Base-by-base conservation (phyloP, 1,140 invertebrate genomes). In the Brachystomella parvula region DNA sequence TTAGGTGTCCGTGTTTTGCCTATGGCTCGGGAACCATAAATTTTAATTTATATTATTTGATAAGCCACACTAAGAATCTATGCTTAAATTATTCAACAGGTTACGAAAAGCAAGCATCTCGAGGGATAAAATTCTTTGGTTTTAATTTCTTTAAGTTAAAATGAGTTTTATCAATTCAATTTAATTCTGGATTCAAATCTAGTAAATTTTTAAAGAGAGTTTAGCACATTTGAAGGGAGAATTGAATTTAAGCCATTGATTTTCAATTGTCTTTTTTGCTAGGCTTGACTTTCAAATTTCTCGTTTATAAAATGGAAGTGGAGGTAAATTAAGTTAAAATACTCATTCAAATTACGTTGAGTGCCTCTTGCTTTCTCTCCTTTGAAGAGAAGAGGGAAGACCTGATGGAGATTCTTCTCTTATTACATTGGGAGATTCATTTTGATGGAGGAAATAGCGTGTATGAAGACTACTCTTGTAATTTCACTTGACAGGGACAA, bases 261-360 rank as follows among this genome's bases (percentile, higher is more conserved):
- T 44, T n/a, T 44, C 39, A 44, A n/a, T n/a, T 44, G n/a, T 44
- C n/a, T 44, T 44, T 44, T 44, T 44, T 44, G 9, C 39, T 44
- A 44, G n/a, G 39, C 9, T 44, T 44, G 9, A 9, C n/a, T 44
- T 44, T 44, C 9, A 44, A 44, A n/a, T 44, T n/a, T 44, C 9
- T 12, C 9, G 39, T 44, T 9, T 44, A 12, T 44, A 44, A 44
- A 44, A 44, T 44, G 39, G 39, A 44, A 44, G 49, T 15, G 9
- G 49, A 53, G 49, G 49, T 53, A 53, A 53, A 53, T 53, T 53
- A 53, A 24, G 49, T 53, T 53, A 53, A 24, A 53, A 53, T 53
- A n/a, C 49, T 53, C 12, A 53, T 53, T 53, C 24, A 53, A 53
- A 53, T 53, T 53, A 53, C 15, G 9, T 24, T 24, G 3, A 17